These are phyloP conservation scores for Protonemura montana DNA, from an alignment of 2,888 invertebrate genomes.

Conservation along the genomic window DNA sequence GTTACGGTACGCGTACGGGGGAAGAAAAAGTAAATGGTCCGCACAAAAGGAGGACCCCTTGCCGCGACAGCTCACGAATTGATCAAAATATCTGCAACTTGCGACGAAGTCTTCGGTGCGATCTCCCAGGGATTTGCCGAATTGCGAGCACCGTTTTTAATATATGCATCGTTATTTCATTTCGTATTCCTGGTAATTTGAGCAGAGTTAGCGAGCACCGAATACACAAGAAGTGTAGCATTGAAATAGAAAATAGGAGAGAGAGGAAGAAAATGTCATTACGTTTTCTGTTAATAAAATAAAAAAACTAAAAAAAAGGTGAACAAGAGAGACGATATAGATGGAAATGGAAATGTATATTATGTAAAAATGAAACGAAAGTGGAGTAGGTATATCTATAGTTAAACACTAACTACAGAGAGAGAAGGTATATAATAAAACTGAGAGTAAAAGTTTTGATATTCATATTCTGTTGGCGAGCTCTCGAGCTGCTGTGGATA, in stretches of 20 bases:
- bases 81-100: neutral
- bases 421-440: neutral
- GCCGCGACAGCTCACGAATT: neutral
- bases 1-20: too few relatives aligned
- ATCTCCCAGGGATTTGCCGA: neutral
- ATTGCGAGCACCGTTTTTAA: neutral
- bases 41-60: neutral
- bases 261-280: neutral
- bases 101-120: neutral
- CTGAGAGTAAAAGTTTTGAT: neutral
- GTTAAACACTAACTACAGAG: neutral
- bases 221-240: slow-evolving; percentile 9
- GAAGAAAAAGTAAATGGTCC: neutral
- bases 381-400: neutral
- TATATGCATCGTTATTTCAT: neutral
- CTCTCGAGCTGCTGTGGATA: neutral
- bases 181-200: neutral
- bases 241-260: neutral
- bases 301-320: neutral
- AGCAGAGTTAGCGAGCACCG: neutral
- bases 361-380: slow-evolving; percentile 12
- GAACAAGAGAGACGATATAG: neutral
- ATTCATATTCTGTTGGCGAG: neutral
- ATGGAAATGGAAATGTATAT: neutral
- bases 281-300: neutral